Conservation (phyloP, 2,888 invertebrate genomes). For the Dicyrtoma fusca region DNA sequence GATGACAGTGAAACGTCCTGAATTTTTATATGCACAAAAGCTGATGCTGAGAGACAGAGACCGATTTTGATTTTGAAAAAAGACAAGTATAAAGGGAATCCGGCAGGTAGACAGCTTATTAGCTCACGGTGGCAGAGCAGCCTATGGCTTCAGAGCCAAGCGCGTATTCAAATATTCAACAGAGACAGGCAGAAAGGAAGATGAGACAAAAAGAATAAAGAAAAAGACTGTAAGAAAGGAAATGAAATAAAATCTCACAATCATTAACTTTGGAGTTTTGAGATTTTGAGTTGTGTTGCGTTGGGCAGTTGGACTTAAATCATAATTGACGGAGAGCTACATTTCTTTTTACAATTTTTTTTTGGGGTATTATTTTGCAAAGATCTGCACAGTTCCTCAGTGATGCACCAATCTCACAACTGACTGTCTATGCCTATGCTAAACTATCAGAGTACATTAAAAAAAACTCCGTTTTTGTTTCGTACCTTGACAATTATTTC, state of each 20-base stretch:
- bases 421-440: no score
- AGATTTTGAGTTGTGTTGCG: no score
- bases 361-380: no score
- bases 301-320: no score
- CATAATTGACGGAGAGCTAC: slow-evolving; percentile 1
- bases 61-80: background rate
- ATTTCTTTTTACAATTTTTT: background rate
- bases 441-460: no score
- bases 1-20: slow-evolving; percentile 14
- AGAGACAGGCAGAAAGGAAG: background rate
- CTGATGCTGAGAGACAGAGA: background rate
- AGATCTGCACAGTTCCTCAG: no score
- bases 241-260: no score
- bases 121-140: background rate
- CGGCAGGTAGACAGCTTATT: background rate
- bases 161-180: no score
- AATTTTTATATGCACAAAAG: slow-evolving; percentile 14
- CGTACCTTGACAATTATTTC: slow-evolving; percentile 14
- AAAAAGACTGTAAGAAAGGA: no score
- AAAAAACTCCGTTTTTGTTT: slow-evolving; percentile 3
- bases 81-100: background rate
- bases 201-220: background rate
- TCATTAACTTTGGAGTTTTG: no score
- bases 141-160: no score
- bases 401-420: no score